Evolutionary conservation across 2,888 invertebrate species (phyloP), one percentile per base, ranked within the genome.

Genomic region (Plagodis dolabraria): DNA sequence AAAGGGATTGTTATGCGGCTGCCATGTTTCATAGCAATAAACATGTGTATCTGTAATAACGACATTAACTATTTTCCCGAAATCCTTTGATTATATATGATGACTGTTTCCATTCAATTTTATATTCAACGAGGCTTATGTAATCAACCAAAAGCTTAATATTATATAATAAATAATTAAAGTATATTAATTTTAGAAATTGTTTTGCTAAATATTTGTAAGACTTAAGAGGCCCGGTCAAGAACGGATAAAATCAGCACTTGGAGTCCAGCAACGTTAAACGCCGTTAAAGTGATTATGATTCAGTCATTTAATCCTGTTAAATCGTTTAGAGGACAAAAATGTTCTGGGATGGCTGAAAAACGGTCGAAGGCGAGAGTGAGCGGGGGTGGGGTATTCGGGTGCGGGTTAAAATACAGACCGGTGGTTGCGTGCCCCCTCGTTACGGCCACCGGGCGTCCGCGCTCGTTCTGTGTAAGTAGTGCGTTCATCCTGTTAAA

Each of bases 401-500:
- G 68, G 77, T 56, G 74, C 70, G 76, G 79, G 78, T 79, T 82
- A 77, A 83, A 84, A 82, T 79, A 82, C 80, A 80, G 80, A 79
- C 69, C 77, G 78, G 77, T 71, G 82, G 82, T 82, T 78, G 84
- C 83, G 83, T 84, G 82, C 82, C 83, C 83, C 87, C 88, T 88
- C 86, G 87, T 86, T 87, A 87, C 83, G 85, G 83, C 76, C 84
- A 83, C 82, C 82, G 80, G 83, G 75, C 84, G 68, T 62, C 64
- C 85, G 83, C 84, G 85, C 87, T 84, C 86, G 82, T 84, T 85
- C 86, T 85, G 81, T 89, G 87, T 90, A 92, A 91, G 89, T 91
- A 91, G 91, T 91, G 90, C 88, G 92, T 92, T 91, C 89, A 92
- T 92, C 91, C 92, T 89, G 89, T 89, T 88, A 89, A 92, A 92